Evolutionary conservation across 2,797 vertebrate genomes (phyloP).

Genomic region (Staurois parvus): DNA sequence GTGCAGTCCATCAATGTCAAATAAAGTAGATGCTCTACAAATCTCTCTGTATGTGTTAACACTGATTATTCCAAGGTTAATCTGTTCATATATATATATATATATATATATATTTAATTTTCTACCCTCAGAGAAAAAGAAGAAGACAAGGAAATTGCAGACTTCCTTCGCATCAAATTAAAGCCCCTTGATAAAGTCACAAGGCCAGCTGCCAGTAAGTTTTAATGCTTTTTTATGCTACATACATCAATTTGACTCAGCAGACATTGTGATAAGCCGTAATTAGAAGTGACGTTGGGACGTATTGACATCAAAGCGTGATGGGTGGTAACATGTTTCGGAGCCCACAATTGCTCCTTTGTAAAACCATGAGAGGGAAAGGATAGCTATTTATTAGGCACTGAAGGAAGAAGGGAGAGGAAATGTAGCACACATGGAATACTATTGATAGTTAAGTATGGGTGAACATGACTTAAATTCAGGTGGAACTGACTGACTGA

Average conservation of each 20-base stretch:
- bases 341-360: too few species aligned
- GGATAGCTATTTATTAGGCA: too few species aligned
- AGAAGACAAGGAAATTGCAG: conserved; percentile 97
- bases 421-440: too few species aligned
- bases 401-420: too few species aligned
- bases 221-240: not conserved
- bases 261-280: too few species aligned
- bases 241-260: not conserved
- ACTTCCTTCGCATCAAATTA: conserved; percentile 95
- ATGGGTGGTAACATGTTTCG: too few species aligned
- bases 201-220: conserved; percentile 86
- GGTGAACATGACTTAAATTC: too few species aligned
- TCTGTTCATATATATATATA: not conserved
- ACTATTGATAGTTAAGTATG: too few species aligned
- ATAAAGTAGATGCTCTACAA: not conserved
- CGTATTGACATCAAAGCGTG: too few species aligned
- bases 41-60: not conserved
- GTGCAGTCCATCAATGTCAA: not conserved
- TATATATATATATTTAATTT: conserved; percentile 18
- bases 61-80: not conserved
- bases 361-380: too few species aligned
- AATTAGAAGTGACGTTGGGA: too few species aligned
- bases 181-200: conserved; percentile 89
- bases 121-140: conserved; percentile 86
- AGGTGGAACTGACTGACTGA: too few species aligned